Evolutionary conservation across 2,888 invertebrate species (phyloP), one percentile per base, ranked within the genome.

Genomic region (Zaprionus obscuricornis): DNA sequence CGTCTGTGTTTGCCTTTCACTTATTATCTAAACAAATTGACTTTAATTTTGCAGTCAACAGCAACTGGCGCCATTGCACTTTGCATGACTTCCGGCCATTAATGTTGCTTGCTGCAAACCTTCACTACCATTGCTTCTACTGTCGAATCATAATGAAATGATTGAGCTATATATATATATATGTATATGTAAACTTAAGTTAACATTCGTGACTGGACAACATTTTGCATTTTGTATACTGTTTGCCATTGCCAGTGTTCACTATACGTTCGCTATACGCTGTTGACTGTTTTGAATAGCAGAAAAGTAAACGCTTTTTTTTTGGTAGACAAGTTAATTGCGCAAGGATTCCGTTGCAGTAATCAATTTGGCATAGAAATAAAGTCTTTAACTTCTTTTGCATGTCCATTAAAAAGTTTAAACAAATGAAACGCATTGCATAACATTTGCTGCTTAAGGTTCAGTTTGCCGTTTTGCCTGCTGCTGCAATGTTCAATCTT

Each of bases 1-100:
- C 17, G 26, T 62, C 20, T 58, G 13, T 42, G 18, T 45, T 56
- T 62, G 34, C 45, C 26, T 46, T 52, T 47, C 33, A 43, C 62
- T 74, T 73, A 70, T 81, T 70, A 76, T 62, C 64, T 59, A 73
- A 79, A 65, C 77, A 84, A 78, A 78, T 78, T 83, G 76, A 66
- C 81, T 76, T 76, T 65, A 63, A 68, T 85, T 70, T 51, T 47
- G 51, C 45, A 33, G 55, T 16, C 36, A 58, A 49, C 50, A 37
- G 51, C 37, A 62, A 57, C 51, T 66, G 69, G 58, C 67, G 60
- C 47, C 57, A 16, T 13, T 58, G 66, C 64, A 74, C 64, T 62
- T 76, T 70, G 68, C 74, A 71, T 71, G 77, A 63, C 68, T 76
- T 74, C 62, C 66, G 60, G 43, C 74, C 33, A 85, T 85, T 81